A percentile compares a stretch with the other conserved stretches of the same genome.
Evolutionary conservation across 2,888 invertebrate genomes (phyloP).

Genomic region (Vesta saturnalis): DNA sequence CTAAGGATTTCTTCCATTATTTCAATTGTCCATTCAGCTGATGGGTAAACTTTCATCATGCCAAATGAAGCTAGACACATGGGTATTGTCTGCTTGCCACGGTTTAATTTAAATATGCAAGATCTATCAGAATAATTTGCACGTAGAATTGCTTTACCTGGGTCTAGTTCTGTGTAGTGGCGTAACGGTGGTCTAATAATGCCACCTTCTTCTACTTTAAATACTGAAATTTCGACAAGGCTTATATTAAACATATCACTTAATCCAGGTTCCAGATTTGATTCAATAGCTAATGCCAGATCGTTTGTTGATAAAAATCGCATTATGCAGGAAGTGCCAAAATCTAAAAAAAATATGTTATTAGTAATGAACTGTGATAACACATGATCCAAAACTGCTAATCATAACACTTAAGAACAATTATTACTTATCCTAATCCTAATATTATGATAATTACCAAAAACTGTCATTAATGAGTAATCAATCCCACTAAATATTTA

Average conservation of each 20-base stretch:
- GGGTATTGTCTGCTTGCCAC: slow-evolving; percentile 57
- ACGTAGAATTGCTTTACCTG: slow-evolving; percentile 59
- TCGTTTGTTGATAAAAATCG: slow-evolving; percentile 54
- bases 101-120: slow-evolving; percentile 47
- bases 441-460: too few relatives aligned
- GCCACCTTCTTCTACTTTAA: slow-evolving; percentile 51
- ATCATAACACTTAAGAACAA: background rate
- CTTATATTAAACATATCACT: slow-evolving; percentile 56
- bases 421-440: too few relatives aligned
- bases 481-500: too few relatives aligned
- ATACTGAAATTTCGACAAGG: slow-evolving; percentile 49
- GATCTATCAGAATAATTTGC: slow-evolving; percentile 50
- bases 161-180: slow-evolving; percentile 58
- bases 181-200: slow-evolving; percentile 59
- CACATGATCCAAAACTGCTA: too few relatives aligned
- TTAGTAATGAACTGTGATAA: too few relatives aligned
- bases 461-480: too few relatives aligned
- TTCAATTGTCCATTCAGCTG: slow-evolving; percentile 52
- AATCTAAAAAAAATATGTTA: slow-evolving; percentile 41
- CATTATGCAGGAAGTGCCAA: slow-evolving; percentile 61
- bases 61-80: slow-evolving; percentile 56
- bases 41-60: slow-evolving; percentile 54
- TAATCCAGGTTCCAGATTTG: slow-evolving; percentile 53
- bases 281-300: slow-evolving; percentile 55
- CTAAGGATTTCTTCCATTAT: slow-evolving; percentile 56